These are phyloP conservation scores for Lagopus leucura DNA, from an alignment of 2,113 vertebrate species.

Conservation along the genomic window DNA sequence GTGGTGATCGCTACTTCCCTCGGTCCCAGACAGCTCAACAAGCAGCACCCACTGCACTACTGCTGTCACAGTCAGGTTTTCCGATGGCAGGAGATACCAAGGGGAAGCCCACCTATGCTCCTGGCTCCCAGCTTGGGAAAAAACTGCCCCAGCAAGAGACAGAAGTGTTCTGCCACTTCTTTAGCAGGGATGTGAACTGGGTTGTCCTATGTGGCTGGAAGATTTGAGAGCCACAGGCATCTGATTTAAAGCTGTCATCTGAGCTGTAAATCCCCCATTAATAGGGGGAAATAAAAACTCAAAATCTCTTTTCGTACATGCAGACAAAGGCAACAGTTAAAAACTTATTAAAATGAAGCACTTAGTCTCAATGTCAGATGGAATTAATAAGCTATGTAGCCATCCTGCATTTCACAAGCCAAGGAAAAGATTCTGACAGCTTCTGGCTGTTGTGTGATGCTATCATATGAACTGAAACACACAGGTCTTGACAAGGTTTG, in stretches of 20 bases:
- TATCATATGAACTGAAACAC: not conserved
- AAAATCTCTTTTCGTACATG: slow-evolving; percentile 35
- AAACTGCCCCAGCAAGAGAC: not conserved
- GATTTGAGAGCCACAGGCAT: slow-evolving; percentile 24
- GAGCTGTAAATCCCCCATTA: not conserved
- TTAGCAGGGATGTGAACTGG: not conserved
- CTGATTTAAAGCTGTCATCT: slow-evolving; percentile 51
- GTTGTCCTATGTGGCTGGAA: not conserved
- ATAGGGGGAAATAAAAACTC: slow-evolving; percentile 2
- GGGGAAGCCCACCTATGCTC: not conserved
- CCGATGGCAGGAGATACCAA: accelerated
- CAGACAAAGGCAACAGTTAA: slow-evolving; percentile 11
- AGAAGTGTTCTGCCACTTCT: not conserved
- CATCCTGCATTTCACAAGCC: not conserved
- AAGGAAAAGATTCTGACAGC: not conserved
- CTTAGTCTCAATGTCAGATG: not conserved
- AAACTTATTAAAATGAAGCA: not conserved
- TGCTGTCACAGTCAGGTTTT: not conserved
- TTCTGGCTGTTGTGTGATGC: not conserved
- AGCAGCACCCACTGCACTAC: accelerated
- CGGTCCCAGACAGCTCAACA: accelerated
- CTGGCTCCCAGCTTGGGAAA: not conserved
- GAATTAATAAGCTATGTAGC: not conserved
- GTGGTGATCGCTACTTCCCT: not conserved
- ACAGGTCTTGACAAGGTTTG: not conserved